These are phyloP conservation scores for Bufotes viridis DNA, from an alignment of 2,797 vertebrate genomes.

Conservation along the genomic window DNA sequence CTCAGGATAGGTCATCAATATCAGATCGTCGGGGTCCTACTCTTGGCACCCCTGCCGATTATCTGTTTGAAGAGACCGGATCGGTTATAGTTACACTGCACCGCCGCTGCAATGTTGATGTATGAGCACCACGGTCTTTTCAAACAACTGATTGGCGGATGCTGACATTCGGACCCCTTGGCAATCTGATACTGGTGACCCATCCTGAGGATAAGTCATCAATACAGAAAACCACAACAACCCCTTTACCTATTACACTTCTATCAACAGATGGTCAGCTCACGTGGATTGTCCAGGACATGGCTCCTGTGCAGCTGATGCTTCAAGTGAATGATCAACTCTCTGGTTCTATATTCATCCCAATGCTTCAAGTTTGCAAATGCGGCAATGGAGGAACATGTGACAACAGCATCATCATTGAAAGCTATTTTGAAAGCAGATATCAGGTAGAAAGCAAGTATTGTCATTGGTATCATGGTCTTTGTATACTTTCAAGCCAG, in stretches of 20 bases:
- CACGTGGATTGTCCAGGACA: slow-evolving; percentile 74
- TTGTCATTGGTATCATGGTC: neutral
- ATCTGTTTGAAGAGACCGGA: too few species aligned
- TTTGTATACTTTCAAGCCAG: neutral
- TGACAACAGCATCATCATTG: slow-evolving; percentile 73
- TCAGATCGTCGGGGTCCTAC: too few species aligned
- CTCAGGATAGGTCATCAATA: too few species aligned
- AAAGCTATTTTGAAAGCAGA: slow-evolving; percentile 76
- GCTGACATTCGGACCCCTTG: too few species aligned
- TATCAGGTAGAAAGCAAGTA: slow-evolving; percentile 76
- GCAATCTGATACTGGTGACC: too few species aligned
- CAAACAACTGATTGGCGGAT: too few species aligned
- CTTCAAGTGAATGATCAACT: slow-evolving; percentile 75
- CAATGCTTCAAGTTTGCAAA: slow-evolving; percentile 77
- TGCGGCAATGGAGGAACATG: slow-evolving; percentile 82
- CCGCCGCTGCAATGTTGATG: too few species aligned
- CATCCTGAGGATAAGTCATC: too few species aligned
- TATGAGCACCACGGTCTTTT: too few species aligned
- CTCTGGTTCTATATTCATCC: slow-evolving; percentile 76
- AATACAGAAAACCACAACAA: too few species aligned
- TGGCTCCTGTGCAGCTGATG: slow-evolving; percentile 73
- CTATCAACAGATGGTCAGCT: slow-evolving; percentile 70
- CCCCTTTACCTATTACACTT: neutral
- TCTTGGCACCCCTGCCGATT: too few species aligned
- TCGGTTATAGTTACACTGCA: too few species aligned